These are phyloP conservation scores for Threskiornis aethiopicus DNA, from an alignment of 2,797 vertebrate species.

Conservation along the genomic window DNA sequence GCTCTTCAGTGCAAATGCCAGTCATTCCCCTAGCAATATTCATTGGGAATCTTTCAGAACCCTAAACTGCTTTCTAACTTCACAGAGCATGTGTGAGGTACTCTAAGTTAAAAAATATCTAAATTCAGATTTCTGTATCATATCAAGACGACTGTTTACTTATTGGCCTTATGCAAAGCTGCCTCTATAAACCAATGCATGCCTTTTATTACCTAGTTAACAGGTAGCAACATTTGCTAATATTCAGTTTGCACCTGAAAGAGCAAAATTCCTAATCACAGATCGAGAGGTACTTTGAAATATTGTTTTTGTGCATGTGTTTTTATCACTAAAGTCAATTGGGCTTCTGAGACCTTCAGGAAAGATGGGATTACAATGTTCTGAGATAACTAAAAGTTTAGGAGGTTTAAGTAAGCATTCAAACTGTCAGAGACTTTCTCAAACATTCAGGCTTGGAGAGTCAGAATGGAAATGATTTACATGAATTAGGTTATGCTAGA, in stretches of 20 bases:
- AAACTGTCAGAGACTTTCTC: neutral
- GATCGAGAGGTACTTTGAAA: neutral
- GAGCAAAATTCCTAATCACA: neutral
- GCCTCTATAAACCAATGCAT: neutral
- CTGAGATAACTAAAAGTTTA: neutral
- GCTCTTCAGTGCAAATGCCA: neutral
- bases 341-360: neutral
- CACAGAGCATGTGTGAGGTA: neutral
- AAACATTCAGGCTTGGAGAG: neutral
- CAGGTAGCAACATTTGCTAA: neutral
- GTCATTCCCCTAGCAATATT: neutral
- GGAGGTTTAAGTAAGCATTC: neutral
- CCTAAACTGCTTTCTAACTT: neutral
- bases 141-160: neutral
- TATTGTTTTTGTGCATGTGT: neutral
- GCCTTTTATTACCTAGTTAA: neutral
- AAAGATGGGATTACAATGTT: neutral
- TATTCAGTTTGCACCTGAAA: neutral
- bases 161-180: neutral
- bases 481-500: neutral
- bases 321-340: neutral
- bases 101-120: neutral
- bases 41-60: neutral
- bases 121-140: neutral
- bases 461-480: neutral